Percentiles rank a stretch among this genome's conserved stretches.
Evolutionary conservation across 2,113 vertebrate species (phyloP).

Genomic region (Chitala chitala): DNA sequence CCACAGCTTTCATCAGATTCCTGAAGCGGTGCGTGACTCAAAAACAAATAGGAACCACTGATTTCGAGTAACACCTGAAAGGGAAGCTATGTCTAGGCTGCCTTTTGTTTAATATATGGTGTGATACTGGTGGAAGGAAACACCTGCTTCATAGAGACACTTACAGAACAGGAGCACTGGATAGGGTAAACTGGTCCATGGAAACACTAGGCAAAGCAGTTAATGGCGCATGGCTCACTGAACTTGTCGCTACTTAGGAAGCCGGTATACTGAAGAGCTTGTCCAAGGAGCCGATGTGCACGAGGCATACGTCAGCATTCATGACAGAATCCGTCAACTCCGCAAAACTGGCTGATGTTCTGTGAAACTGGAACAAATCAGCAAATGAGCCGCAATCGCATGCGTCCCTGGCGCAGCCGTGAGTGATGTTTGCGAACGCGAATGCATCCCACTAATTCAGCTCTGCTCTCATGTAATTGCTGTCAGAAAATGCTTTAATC

Average conservation of each 20-base stretch:
- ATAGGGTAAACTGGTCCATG: neutral
- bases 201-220: neutral
- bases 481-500: neutral
- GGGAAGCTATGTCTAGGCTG: too few species aligned
- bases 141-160: neutral
- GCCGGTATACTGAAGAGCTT: neutral
- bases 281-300: neutral
- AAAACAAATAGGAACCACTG: too few species aligned
- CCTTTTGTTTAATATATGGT: too few species aligned
- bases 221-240: neutral
- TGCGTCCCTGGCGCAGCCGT: neutral
- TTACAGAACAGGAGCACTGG: slow-evolving; percentile 1
- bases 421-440: neutral
- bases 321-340: too few species aligned
- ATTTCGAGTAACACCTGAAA: too few species aligned
- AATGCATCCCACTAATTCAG: neutral
- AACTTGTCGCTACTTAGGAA: neutral
- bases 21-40: too few species aligned
- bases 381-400: neutral
- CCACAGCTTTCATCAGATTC: too few species aligned
- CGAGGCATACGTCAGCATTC: too few species aligned
- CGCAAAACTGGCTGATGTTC: too few species aligned
- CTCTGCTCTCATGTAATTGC: neutral
- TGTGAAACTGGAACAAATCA: too few species aligned
- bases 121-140: neutral